A percentile compares a stretch with the other conserved stretches of the same genome.
These are phyloP conservation scores for Tetanocera ferruginea DNA, from an alignment of 2,888 invertebrate species.

Conservation along the genomic window DNA sequence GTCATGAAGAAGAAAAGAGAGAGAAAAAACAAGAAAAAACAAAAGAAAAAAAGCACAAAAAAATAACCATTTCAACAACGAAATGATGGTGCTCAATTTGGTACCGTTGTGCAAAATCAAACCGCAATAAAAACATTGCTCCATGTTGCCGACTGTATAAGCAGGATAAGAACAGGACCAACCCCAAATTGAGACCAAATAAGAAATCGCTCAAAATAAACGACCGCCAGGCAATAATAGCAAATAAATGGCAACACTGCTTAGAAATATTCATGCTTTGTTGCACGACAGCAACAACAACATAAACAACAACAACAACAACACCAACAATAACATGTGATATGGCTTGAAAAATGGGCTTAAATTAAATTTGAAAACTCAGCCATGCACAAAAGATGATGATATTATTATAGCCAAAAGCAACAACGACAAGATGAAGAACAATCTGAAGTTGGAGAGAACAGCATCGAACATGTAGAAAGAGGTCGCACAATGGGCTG, in stretches of 20 bases:
- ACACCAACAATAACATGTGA: slow-evolving; percentile 34
- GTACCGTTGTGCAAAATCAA: slow-evolving; percentile 21
- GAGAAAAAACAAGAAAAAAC: background rate
- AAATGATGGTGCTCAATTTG: background rate
- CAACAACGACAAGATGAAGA: background rate
- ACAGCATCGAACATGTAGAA: background rate
- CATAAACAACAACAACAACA: no score
- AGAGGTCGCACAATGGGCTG: background rate
- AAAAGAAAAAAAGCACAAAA: background rate
- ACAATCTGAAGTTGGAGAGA: background rate
- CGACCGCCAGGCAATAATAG: slow-evolving; percentile 43
- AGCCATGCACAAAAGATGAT: slow-evolving; percentile 48
- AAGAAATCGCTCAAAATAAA: slow-evolving; percentile 41
- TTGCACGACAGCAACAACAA: slow-evolving; percentile 23
- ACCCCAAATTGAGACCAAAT: slow-evolving; percentile 16
- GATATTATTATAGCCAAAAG: slow-evolving; percentile 21
- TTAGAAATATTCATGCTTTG: slow-evolving; percentile 54
- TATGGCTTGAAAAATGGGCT: slow-evolving; percentile 37
- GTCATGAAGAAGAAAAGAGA: slow-evolving; percentile 23
- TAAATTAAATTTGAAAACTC: slow-evolving; percentile 47
- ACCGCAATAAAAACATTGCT: slow-evolving; percentile 26
- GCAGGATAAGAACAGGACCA: background rate
- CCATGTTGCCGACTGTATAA: background rate
- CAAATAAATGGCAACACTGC: slow-evolving; percentile 43
- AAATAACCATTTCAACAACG: background rate